Evolutionary conservation across 2,888 invertebrate genomes (phyloP).

Genomic region (Neuroscelio doddi): DNA sequence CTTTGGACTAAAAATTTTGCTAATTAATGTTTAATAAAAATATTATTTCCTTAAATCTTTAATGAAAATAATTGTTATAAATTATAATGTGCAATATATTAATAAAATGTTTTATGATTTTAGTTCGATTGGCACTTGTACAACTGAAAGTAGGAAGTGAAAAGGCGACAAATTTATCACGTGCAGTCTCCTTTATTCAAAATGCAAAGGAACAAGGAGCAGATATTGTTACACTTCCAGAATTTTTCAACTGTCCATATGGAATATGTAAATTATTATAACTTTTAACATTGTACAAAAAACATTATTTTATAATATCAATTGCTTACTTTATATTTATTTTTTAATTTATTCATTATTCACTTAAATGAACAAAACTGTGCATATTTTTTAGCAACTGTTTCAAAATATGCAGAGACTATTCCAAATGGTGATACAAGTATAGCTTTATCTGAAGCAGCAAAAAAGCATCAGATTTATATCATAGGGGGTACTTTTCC

Average conservation of each 20-base stretch:
- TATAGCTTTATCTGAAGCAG: conserved; percentile 80
- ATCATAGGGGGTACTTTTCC: conserved; percentile 94
- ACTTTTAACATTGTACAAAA: too few relatives aligned
- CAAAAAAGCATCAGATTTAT: conserved; percentile 83
- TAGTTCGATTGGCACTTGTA: conserved; percentile 83
- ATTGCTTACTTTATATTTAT: conserved; percentile 1
- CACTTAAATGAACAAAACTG: neutral
- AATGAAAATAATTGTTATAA: too few relatives aligned
- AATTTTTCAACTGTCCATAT: conserved; percentile 97
- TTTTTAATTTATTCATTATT: conserved; percentile 8
- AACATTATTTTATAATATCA: neutral
- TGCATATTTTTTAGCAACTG: conserved; percentile 75
- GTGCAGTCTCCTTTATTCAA: conserved; percentile 81
- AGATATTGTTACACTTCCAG: conserved; percentile 81
- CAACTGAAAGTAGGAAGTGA: conserved; percentile 85
- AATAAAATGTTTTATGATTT: conserved; percentile 11
- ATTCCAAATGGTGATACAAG: conserved; percentile 87
- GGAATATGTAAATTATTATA: conserved; percentile 84
- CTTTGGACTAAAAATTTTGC: too few relatives aligned
- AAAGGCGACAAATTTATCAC: conserved; percentile 83
- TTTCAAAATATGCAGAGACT: conserved; percentile 88
- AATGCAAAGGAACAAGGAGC: conserved; percentile 80
- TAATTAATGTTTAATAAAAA: too few relatives aligned
- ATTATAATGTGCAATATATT: neutral
- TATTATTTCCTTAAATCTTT: too few relatives aligned